A percentile compares a stretch with the other conserved stretches of the same genome.
Conservation (phyloP, 1,140 invertebrate species). For the Drosophila takahashii region DNA sequence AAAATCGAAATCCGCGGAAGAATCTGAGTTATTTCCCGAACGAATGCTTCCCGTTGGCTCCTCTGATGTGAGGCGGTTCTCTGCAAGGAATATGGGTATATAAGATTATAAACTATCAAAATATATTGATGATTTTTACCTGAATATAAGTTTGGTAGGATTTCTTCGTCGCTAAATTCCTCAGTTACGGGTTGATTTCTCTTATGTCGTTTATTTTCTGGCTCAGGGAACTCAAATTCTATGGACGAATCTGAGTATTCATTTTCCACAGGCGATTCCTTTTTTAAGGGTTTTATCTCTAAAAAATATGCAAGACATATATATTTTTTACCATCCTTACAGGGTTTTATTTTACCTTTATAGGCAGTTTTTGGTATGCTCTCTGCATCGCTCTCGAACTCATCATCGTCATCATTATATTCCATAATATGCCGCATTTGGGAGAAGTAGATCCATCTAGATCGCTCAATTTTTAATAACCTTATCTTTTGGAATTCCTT, state of each 20-base stretch:
- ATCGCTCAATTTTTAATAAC: neutral
- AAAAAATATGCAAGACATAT: neutral
- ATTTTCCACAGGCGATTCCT: neutral
- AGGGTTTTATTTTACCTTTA: neutral
- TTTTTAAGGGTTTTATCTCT: neutral
- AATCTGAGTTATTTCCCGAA: neutral
- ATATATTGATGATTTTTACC: neutral
- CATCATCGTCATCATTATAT: neutral
- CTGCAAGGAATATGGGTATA: neutral
- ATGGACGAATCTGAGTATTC: neutral
- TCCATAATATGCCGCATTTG: slow-evolving; percentile 1
- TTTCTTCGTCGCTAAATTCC: neutral
- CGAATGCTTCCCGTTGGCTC: neutral
- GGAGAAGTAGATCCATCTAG: neutral
- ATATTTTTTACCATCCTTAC: too few species aligned
- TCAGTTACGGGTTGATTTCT: neutral
- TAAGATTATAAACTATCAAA: neutral
- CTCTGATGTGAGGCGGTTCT: too few species aligned
- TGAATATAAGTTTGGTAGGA: neutral
- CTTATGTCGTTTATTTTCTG: neutral
- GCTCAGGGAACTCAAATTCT: slow-evolving; percentile 8
- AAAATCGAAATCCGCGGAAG: slow-evolving; percentile 1
- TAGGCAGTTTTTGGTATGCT: neutral
- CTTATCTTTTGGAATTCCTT: neutral
- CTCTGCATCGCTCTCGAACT: neutral